Evolutionary conservation across 2,888 invertebrate species (phyloP), one percentile per base, ranked within the genome.

Genomic region (Gastracanthus pulcherrimus): DNA sequence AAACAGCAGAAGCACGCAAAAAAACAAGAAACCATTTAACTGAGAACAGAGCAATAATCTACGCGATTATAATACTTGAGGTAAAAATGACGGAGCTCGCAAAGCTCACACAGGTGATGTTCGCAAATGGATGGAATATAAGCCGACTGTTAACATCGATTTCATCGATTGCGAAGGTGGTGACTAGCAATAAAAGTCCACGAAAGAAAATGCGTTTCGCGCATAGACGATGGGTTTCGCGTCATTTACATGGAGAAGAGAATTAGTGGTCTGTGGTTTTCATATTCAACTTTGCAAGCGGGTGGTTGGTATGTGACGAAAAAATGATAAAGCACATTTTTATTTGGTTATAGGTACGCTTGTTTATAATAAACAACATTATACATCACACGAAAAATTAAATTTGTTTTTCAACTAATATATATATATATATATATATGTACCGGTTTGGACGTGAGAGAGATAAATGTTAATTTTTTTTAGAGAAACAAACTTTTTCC

Each of bases 131-230:
- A 23, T 19, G 51, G 51, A 3, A 16, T 19, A 13, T 45, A 19
- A 19, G 19, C 41, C 13, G 13, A 16, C 55, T 55, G 36, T 71
- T 4, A 41, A 31, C 58, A 72, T 72, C 60, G 72, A 72, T 60
- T 41, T n/a, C 41, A 72, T 72, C 58, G 71, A 72, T 72, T 72
- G 6, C 23, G 11, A 45, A 29, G 5, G 51, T 23, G 26, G 31
- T 3, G 6, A 36, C 29, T 41, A 3, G 71, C 26, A 13, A 38
- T 36, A 7, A 36, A 70, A 51, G 51, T 34, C 51, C 51, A 34
- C 38, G 34, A 16, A 31, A 60, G 31, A 60, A 13, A 60, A 26
- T 16, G 23, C 26, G 48, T n/a, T 0, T 16, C 2, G n/a, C 6
- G 6, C 3, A 6, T 4, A 19, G 16, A 41, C 13, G 41, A 41